A percentile compares a stretch with the other conserved stretches of the same genome.
These are phyloP conservation scores for Dilophus febrilis DNA, from an alignment of 2,888 invertebrate species.

Conservation along the genomic window DNA sequence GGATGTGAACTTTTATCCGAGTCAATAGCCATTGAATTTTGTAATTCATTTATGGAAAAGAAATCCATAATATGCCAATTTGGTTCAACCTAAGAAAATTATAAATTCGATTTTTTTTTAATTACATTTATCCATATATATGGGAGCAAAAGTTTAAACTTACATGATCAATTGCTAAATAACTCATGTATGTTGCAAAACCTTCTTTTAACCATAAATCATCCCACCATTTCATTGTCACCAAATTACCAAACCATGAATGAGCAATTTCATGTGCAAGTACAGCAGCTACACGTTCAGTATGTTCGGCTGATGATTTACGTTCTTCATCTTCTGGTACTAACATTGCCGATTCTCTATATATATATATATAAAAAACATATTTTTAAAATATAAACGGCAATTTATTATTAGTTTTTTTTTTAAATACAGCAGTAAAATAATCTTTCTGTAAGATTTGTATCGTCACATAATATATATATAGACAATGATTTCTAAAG, in stretches of 20 bases:
- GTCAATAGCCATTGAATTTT: slow-evolving; percentile 40
- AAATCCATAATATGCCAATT: slow-evolving; percentile 40
- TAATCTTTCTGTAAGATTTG: too few species aligned
- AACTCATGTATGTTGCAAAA: slow-evolving; percentile 35
- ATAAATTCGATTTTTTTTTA: background rate
- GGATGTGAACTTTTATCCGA: slow-evolving; percentile 44
- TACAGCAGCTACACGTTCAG: slow-evolving; percentile 45
- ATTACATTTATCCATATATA: background rate
- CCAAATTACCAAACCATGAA: slow-evolving; percentile 66
- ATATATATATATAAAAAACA: too few species aligned
- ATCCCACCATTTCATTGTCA: slow-evolving; percentile 61
- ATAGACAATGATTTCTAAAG: too few species aligned
- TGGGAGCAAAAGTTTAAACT: slow-evolving; percentile 1
- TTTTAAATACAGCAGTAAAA: too few species aligned
- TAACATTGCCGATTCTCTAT: slow-evolving; percentile 42
- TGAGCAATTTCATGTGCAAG: slow-evolving; percentile 66
- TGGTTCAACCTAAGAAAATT: slow-evolving; percentile 32
- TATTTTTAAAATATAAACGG: too few species aligned
- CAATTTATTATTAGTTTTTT: too few species aligned
- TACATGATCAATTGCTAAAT: slow-evolving; percentile 24
- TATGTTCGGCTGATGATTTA: slow-evolving; percentile 34
- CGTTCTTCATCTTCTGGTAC: slow-evolving; percentile 26
- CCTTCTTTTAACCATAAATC: slow-evolving; percentile 49
- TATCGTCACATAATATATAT: too few species aligned
- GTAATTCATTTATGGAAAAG: slow-evolving; percentile 35